phyloP scores from a whole-genome alignment of 2,888 invertebrate genomes.

The Torymus auratus region DNA sequence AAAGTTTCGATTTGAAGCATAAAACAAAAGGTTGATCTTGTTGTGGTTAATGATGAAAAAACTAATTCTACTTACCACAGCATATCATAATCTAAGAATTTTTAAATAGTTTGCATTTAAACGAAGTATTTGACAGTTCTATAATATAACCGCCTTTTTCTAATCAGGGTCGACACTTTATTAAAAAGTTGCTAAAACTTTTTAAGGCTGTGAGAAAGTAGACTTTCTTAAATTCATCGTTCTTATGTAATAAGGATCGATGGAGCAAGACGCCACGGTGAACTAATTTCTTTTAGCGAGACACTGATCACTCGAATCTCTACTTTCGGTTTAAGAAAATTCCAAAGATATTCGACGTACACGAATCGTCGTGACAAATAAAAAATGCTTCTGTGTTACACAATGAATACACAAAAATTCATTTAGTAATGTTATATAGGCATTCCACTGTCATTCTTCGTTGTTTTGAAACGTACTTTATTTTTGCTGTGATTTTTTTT shows the following conservation, averaged over 20 bases:
- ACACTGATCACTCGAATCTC: slow-evolving; percentile 54
- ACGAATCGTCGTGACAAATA: slow-evolving; percentile 34
- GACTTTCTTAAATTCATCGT: slow-evolving; percentile 49
- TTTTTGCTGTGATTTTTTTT: slow-evolving; percentile 51
- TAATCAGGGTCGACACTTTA: slow-evolving; percentile 17
- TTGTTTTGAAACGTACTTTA: slow-evolving; percentile 31
- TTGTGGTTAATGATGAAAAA: no score
- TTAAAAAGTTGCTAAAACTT: slow-evolving; percentile 38
- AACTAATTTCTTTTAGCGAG: slow-evolving; percentile 40
- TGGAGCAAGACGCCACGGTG: slow-evolving; percentile 24
- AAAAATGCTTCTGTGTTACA: slow-evolving; percentile 55
- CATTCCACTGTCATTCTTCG: slow-evolving; percentile 36
- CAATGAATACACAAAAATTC: slow-evolving; percentile 51
- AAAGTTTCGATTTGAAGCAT: not conserved
- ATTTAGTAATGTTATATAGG: slow-evolving; percentile 44
- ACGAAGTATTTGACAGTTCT: not conserved
- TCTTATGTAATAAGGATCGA: slow-evolving; percentile 49
- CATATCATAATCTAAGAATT: not conserved
- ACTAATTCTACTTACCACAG: no score
- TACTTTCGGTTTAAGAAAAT: slow-evolving; percentile 52
- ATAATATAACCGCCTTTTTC: slow-evolving; percentile 17
- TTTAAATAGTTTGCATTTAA: slow-evolving; percentile 10
- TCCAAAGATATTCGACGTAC: slow-evolving; percentile 53
- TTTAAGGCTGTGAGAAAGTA: slow-evolving; percentile 56
- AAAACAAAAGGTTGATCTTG: no score